A percentile compares a stretch with the other conserved stretches of the same genome.
Evolutionary conservation across 2,888 invertebrate genomes (phyloP).

Genomic region (Esperia sulphurella): DNA sequence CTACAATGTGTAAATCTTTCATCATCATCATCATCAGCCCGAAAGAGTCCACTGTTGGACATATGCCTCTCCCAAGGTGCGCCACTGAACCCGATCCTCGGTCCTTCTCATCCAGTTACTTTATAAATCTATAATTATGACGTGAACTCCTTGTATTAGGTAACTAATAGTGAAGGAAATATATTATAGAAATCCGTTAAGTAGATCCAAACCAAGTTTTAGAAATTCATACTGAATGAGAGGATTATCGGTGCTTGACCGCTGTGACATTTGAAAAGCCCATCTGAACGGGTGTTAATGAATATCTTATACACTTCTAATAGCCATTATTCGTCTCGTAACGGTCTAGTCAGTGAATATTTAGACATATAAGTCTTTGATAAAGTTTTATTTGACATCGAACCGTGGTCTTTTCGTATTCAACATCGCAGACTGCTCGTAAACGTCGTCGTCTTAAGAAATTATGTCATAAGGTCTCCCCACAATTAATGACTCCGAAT

Average conservation of each 20-base stretch:
- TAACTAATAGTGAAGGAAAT: no score
- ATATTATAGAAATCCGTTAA: no score
- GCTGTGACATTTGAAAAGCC: conserved; percentile 4
- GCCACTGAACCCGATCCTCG: no score
- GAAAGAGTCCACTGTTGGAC: no score
- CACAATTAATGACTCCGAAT: background rate
- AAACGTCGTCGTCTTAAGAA: conserved; percentile 36
- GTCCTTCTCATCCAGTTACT: no score
- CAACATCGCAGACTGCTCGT: conserved; percentile 27
- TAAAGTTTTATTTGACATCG: conserved; percentile 8
- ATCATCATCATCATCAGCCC: no score
- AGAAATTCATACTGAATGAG: background rate
- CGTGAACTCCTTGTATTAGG: no score
- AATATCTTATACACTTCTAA: conserved; percentile 12
- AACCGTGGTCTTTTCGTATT: conserved; percentile 18
- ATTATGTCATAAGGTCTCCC: conserved; percentile 22
- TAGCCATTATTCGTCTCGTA: conserved; percentile 7
- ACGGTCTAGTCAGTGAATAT: conserved; percentile 1
- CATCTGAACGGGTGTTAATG: background rate
- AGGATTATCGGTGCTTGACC: conserved; percentile 29
- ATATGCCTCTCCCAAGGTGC: no score
- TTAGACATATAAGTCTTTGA: conserved; percentile 2
- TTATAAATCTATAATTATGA: no score
- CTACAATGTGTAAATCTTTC: no score
- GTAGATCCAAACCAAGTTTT: background rate